Percentiles rank a stretch among this genome's conserved stretches.
Conservation (phyloP, 2,797 vertebrate genomes). For the Pantherophis vulpinus region DNA sequence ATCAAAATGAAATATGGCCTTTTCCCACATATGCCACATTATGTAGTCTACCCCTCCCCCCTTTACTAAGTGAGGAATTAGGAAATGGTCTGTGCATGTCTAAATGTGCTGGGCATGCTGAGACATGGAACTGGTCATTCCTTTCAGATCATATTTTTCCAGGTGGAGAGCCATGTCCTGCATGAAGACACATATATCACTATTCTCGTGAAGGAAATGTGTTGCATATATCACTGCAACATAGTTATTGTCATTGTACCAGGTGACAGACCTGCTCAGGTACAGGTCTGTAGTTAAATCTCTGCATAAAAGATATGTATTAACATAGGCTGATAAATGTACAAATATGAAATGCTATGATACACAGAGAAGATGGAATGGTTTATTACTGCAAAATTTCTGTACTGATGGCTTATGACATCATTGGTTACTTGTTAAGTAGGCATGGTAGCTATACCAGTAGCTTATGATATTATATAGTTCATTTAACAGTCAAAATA, state of each 20-base stretch:
- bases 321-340: not conserved
- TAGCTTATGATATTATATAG: not conserved
- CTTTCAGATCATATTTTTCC: not conserved
- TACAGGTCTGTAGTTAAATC: not conserved
- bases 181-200: not conserved
- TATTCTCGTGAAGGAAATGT: not conserved
- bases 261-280: not conserved
- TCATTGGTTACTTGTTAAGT: not conserved
- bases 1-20: not conserved
- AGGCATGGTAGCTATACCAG: not conserved
- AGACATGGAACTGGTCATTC: not conserved
- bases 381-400: not conserved
- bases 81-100: not conserved
- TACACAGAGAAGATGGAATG: not conserved
- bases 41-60: not conserved
- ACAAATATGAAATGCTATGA: not conserved
- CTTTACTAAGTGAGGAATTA: not conserved
- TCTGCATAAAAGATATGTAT: not conserved
- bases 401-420: not conserved
- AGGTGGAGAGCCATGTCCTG: not conserved
- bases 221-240: not conserved
- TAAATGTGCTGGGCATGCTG: not conserved
- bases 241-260: not conserved
- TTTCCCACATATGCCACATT: not conserved
- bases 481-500: not conserved